Percentiles rank a stretch among this genome's conserved stretches.
phyloP scores from a whole-genome alignment of 2,113 vertebrate species.

The Melanerpes aurifrons region DNA sequence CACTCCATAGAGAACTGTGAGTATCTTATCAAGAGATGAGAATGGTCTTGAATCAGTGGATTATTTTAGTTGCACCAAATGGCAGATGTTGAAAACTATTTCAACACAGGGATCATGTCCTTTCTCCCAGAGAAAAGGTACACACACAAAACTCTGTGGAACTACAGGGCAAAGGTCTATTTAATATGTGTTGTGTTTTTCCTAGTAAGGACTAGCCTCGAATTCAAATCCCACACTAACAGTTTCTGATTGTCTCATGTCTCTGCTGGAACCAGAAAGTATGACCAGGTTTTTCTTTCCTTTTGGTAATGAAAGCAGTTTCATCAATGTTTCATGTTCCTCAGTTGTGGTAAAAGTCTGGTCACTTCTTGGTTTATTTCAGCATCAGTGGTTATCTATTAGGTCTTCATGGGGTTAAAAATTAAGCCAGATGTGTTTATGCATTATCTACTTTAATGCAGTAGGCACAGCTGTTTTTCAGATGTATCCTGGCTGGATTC shows the following conservation, averaged over 20 bases:
- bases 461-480: conserved; percentile 45
- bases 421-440: conserved; percentile 44
- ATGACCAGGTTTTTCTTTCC: background rate
- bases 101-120: background rate
- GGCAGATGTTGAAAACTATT: background rate
- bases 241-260: background rate
- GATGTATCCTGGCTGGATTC: conserved; percentile 31
- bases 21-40: background rate
- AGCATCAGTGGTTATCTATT: background rate
- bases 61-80: background rate
- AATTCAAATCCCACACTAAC: background rate
- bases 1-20: background rate
- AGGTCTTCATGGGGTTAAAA: conserved; percentile 44
- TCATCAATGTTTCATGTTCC: background rate
- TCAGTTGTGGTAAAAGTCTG: background rate
- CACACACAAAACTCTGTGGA: background rate
- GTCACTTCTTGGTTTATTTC: background rate
- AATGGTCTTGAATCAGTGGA: background rate
- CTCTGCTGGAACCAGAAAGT: conserved; percentile 14
- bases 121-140: background rate
- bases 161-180: background rate
- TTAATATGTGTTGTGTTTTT: background rate
- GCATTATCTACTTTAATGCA: conserved; percentile 2
- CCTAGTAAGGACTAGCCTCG: background rate
- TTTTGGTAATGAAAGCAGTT: background rate